Conservation (phyloP, 2,888 invertebrate genomes). For the Phania funesta region DNA sequence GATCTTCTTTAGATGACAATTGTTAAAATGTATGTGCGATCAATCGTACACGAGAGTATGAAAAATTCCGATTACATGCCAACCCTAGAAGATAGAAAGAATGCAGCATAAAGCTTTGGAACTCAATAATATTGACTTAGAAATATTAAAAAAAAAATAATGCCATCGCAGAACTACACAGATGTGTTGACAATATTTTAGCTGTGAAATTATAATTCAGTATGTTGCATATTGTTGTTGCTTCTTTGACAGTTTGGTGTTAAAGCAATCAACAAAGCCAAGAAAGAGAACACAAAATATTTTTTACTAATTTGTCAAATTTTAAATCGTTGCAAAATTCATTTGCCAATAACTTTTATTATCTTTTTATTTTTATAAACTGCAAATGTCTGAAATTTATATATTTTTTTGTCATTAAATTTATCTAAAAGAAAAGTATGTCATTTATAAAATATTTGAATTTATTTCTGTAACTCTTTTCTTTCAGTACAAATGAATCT, state of each 20-base stretch:
- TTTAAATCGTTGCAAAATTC: not conserved
- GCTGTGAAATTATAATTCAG: no score
- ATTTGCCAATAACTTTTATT: no score
- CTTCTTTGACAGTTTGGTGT: constrained; percentile 21
- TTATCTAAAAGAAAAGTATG: constrained; percentile 13
- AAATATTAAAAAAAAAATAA: not conserved
- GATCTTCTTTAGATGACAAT: no score
- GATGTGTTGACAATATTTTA: not conserved
- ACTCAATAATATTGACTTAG: not conserved
- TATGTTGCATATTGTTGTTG: not conserved
- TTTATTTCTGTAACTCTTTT: constrained; percentile 2
- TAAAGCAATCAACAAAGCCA: constrained; percentile 30
- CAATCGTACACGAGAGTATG: not conserved
- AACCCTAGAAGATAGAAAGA: not conserved
- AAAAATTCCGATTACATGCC: not conserved
- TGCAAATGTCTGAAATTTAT: not conserved
- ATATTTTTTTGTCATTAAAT: not conserved
- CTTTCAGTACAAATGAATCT: constrained; percentile 25
- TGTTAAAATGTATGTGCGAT: no score
- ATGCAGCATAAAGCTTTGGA: not conserved
- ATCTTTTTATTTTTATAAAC: constrained; percentile 9
- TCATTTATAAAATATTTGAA: constrained; percentile 16
- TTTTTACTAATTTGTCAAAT: no score
- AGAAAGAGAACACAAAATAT: not conserved
- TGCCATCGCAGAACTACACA: constrained; percentile 7